A percentile compares a stretch with the other conserved stretches of the same genome.
phyloP scores from a whole-genome alignment of 2,113 vertebrate species.

The Semnopithecus entellus region DNA sequence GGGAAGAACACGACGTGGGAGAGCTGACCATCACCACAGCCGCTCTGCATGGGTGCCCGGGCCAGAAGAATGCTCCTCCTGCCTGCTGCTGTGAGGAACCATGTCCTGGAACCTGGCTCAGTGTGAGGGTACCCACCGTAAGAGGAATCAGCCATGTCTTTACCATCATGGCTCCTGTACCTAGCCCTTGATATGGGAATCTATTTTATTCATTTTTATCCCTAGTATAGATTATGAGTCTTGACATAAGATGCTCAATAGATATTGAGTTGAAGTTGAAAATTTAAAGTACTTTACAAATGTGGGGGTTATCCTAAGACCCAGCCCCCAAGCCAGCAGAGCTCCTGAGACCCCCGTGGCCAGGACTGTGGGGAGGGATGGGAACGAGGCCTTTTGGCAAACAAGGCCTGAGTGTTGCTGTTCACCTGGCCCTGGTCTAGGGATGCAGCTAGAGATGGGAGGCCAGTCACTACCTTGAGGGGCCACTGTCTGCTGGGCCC shows the following conservation, averaged over 20 bases:
- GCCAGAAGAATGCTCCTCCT: background rate
- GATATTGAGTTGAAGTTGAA: background rate
- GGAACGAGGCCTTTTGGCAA: background rate
- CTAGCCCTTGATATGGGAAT: background rate
- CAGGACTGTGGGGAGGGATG: background rate
- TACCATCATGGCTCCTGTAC: background rate
- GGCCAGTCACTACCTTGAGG: background rate
- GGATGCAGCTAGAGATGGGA: background rate
- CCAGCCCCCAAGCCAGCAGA: background rate
- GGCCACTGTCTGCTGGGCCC: background rate
- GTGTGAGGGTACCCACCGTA: fast-evolving
- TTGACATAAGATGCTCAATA: background rate
- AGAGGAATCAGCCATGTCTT: background rate
- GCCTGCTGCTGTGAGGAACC: background rate
- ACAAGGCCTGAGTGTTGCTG: background rate
- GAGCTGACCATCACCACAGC: fast-evolving
- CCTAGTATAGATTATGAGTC: background rate
- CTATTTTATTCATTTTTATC: background rate
- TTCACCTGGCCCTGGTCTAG: background rate
- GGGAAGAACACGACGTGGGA: background rate
- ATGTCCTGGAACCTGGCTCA: background rate
- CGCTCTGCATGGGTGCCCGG: background rate
- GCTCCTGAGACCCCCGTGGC: background rate
- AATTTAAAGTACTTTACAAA: background rate
- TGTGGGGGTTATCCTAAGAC: background rate